These are phyloP conservation scores for Sceloporus undulatus DNA, from an alignment of 2,113 vertebrate genomes.

Conservation along the genomic window DNA sequence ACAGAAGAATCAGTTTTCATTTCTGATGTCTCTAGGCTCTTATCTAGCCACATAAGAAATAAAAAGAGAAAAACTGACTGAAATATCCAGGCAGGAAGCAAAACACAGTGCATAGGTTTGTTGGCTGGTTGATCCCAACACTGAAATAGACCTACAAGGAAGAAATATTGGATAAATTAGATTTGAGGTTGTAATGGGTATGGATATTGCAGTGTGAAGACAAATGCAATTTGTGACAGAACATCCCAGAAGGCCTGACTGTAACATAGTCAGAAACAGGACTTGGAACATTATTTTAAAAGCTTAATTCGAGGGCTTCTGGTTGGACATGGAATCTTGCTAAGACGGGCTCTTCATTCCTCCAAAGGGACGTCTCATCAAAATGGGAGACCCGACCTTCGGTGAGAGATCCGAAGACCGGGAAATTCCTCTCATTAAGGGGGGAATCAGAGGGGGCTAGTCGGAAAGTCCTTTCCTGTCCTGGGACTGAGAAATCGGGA, in stretches of 20 bases:
- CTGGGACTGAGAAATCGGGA: too few species aligned
- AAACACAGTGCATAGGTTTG: conserved; percentile 35
- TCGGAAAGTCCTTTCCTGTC: too few species aligned
- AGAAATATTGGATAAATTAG: conserved; percentile 36
- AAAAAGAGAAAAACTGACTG: background rate
- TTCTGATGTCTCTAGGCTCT: conserved; percentile 8
- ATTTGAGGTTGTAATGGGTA: conserved; percentile 44
- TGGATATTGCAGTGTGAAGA: conserved; percentile 36
- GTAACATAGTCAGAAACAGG: conserved; percentile 33
- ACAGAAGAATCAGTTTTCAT: background rate
- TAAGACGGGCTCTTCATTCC: too few species aligned
- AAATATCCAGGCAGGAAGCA: conserved; percentile 30
- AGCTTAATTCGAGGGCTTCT: too few species aligned
- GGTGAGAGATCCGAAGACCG: too few species aligned
- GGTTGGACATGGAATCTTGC: too few species aligned
- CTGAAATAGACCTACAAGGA: conserved; percentile 37
- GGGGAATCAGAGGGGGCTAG: too few species aligned
- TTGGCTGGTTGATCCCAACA: conserved; percentile 34
- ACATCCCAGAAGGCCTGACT: conserved; percentile 12
- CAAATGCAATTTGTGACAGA: conserved; percentile 44
- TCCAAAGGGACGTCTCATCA: too few species aligned
- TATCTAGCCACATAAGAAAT: conserved; percentile 24
- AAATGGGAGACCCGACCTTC: too few species aligned
- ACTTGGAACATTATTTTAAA: too few species aligned
- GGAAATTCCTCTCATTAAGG: too few species aligned